Evolutionary conservation across 2,113 vertebrate species (phyloP).

Genomic region (Pterocles gutturalis): DNA sequence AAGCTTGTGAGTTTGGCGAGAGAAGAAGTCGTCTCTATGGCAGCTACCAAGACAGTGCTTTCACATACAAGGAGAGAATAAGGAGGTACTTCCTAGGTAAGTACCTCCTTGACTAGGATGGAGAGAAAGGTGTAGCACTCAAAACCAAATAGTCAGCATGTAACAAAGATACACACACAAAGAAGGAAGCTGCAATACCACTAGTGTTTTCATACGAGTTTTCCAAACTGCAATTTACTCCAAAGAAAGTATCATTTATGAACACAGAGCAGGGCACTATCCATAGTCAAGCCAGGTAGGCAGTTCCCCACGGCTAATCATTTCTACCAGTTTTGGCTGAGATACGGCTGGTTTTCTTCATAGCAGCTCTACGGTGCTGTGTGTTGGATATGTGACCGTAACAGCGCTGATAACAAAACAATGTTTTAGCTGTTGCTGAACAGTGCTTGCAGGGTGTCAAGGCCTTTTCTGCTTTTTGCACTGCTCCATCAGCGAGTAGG

Average conservation of each 20-base stretch:
- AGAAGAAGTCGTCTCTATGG: neutral
- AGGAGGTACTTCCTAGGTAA: neutral
- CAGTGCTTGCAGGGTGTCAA: neutral
- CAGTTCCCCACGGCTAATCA: neutral
- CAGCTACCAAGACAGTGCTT: neutral
- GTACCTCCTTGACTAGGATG: neutral
- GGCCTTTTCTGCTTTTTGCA: neutral
- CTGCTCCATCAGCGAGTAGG: neutral
- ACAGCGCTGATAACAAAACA: neutral
- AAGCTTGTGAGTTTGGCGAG: neutral
- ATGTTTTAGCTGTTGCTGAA: neutral
- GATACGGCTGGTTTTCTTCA: neutral
- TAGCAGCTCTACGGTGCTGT: fast-evolving
- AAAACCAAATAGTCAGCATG: neutral
- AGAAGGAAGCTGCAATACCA: neutral
- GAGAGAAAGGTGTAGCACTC: neutral
- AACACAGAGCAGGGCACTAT: neutral
- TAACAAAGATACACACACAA: neutral
- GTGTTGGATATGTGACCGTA: neutral
- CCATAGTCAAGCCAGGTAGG: neutral
- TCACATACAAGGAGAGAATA: neutral
- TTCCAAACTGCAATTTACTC: neutral
- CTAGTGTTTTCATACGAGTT: neutral
- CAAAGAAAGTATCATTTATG: neutral
- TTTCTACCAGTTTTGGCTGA: neutral